These are phyloP conservation scores for Hesperophylax magnus DNA, from an alignment of 1,140 invertebrate genomes.

Conservation along the genomic window DNA sequence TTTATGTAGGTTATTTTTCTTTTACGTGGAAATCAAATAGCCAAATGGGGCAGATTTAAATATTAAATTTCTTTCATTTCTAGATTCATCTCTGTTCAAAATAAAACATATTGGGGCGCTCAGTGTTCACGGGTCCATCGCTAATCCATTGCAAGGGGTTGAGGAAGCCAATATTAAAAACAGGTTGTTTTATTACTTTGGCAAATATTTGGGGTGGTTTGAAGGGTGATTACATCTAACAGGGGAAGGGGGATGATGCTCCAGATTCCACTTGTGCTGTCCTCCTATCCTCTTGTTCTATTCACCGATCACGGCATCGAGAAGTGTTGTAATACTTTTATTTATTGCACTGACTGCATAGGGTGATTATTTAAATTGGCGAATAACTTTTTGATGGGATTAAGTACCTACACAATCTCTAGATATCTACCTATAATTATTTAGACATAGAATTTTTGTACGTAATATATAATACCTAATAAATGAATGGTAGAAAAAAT, in stretches of 20 bases:
- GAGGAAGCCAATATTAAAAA: constrained; percentile 59
- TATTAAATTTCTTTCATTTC: too few relatives aligned
- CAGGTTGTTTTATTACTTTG: constrained; percentile 59
- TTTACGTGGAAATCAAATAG: too few relatives aligned
- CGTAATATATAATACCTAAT: too few relatives aligned
- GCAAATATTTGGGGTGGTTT: constrained; percentile 57
- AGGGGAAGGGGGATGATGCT: constrained; percentile 42
- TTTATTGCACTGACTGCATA: not conserved
- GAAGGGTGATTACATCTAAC: constrained; percentile 56
- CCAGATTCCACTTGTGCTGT: constrained; percentile 45
- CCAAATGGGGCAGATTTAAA: too few relatives aligned
- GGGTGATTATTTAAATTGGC: too few relatives aligned
- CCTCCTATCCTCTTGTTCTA: not conserved
- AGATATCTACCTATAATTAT: too few relatives aligned
- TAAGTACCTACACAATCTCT: too few relatives aligned
- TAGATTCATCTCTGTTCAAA: not conserved
- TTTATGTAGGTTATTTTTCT: too few relatives aligned
- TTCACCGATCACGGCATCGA: not conserved
- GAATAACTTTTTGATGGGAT: too few relatives aligned
- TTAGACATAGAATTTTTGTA: too few relatives aligned
- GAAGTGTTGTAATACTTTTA: not conserved
- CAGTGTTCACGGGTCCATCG: constrained; percentile 53
- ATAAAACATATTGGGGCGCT: constrained; percentile 54
- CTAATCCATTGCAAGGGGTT: constrained; percentile 57
- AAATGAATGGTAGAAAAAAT: too few relatives aligned